These are phyloP conservation scores for Acropora tenuis DNA, from an alignment of 64 coral and sea anemone genomes.

Conservation along the genomic window DNA sequence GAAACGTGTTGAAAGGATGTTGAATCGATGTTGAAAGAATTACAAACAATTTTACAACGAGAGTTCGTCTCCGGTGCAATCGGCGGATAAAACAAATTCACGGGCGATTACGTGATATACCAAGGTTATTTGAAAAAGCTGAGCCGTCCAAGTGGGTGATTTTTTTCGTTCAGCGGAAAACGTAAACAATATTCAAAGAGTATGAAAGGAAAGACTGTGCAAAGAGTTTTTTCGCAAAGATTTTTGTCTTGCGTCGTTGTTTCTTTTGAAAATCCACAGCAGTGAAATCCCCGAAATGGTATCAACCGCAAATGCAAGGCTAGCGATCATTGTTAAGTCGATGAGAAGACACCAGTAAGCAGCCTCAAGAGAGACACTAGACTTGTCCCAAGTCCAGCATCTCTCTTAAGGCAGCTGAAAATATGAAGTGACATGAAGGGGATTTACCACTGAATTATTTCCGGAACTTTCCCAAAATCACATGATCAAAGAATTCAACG, in stretches of 20 bases:
- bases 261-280: constrained; percentile 52
- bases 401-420: neutral
- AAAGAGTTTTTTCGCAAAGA: too few species aligned
- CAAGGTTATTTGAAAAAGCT: too few species aligned
- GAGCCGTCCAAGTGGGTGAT: too few species aligned
- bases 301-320: constrained; percentile 16
- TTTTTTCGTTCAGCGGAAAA: too few species aligned
- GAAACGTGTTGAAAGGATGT: too few species aligned
- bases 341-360: neutral
- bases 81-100: too few species aligned
- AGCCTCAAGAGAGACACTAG: neutral
- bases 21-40: too few species aligned
- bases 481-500: neutral
- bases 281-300: neutral
- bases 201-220: too few species aligned
- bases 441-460: neutral
- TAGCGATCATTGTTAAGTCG: constrained; percentile 1
- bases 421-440: neutral
- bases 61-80: too few species aligned
- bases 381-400: neutral
- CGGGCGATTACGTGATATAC: too few species aligned
- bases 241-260: neutral
- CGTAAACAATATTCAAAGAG: too few species aligned
- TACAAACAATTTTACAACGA: too few species aligned
- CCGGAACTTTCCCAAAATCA: constrained; percentile 14